Base-by-base conservation (phyloP, 2,888 invertebrate species). In the Dusona sp. region DNA sequence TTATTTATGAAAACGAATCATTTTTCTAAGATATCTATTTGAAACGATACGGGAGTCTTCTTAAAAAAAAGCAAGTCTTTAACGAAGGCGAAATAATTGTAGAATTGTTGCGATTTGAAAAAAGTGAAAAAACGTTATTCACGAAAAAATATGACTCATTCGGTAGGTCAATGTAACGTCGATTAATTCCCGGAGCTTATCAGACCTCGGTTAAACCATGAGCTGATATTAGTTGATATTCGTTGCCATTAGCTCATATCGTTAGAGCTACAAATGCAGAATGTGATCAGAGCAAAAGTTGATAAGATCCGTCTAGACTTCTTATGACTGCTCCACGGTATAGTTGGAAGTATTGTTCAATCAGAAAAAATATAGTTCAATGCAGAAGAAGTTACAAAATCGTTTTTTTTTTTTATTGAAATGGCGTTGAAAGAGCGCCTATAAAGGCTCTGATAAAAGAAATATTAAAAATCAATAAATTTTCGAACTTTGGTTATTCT, bases 241-340 rank as follows among this genome's bases (percentile, higher is more conserved):
- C n/a, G n/a, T n/a, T n/a, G n/a, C n/a, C n/a, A n/a, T n/a, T n/a
- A n/a, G n/a, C n/a, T n/a, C n/a, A n/a, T n/a, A n/a, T n/a, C n/a
- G n/a, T n/a, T n/a, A 13, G n/a, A 42, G 36, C 48, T 45, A 42
- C 51, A 70, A 75, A 84, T 84, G 80, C 84, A 84, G 80, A 80
- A 80, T 84, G 75, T 70, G 75, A 75, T 77, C 75, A 42, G 45
- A 80, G 80, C 75, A 77, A 84, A 84, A 75, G 75, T 84, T 75
- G 80, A 84, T 84, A 77, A 84, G 75, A 74, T 54, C 65, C 42
- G 83, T 54, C 65, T 54, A 65, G 78, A 54, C 79, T 19, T 74
- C 73, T 74, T 67, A 22, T 42, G 79, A 79, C 61, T 54, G 67
- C 36, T 73, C 68, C 68, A 51, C 19, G 42, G 61, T 38, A 70